Evolutionary conservation across 2,797 vertebrate species (phyloP), one percentile per base, ranked within the genome.

Genomic region (Poecilia wingei): DNA sequence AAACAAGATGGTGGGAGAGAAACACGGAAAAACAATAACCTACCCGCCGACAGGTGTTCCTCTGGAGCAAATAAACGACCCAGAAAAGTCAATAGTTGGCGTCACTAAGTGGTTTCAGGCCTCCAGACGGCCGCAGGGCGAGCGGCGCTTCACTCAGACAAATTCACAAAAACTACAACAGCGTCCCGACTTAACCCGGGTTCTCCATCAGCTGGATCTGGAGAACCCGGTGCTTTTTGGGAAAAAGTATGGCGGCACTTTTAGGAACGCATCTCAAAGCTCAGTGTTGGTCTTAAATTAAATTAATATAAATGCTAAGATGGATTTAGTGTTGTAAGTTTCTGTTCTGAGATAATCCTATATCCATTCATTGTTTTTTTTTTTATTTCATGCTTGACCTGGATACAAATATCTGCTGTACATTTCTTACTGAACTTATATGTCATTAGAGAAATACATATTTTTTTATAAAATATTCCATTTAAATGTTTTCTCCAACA

Each of bases 1-100:
- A 79, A 83, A 80, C 74, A 72, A 33, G 77, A 75, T 78, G 53
- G 14, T 31, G 45, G 45, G 82, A 61, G 79, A 80, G 33, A 72
- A 77, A 85, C 74, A 28, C 6, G 49, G 75, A 76, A 70, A 70
- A 80, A 75, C 49, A 71, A 51, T 49, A 31, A 69, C 82, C 86
- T 86, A 78, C 76, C 82, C 69, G 78, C 81, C 75, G 85, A 94
- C 93, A 95, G 94, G 93, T 95, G 94, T 88, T 85, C 78, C 83
- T 82, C 80, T 73, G 46, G 86, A 91, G 87, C 82, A 93, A 93
- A 93, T 86, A 93, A 91, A 90, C 68, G 75, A 87, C 82, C 84
- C 85, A 84, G 89, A 85, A 90, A 92, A 93, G 93, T 94, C 91
- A 94, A 89, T 86, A 91, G 89, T 88, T 87, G 39, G 45, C 82